These are phyloP conservation scores for Cichladusa arquata DNA, from an alignment of 2,113 vertebrate genomes.

Conservation along the genomic window DNA sequence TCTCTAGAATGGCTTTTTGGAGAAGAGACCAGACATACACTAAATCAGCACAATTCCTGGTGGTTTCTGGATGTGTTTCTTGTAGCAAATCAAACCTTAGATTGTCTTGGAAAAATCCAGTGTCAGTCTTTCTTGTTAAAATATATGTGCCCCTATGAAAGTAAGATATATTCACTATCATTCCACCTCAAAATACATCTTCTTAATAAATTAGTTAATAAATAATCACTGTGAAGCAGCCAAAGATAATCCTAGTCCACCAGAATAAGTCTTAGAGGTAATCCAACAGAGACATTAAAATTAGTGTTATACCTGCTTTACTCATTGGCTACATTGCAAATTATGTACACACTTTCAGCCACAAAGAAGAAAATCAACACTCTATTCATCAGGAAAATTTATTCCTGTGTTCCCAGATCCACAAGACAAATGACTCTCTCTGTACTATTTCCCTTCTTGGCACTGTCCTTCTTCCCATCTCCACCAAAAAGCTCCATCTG, in stretches of 20 bases:
- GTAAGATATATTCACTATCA: background rate
- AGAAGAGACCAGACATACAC: rapidly evolving
- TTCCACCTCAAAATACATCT: background rate
- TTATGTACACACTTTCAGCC: background rate
- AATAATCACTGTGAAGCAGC: background rate
- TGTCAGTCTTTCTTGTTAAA: background rate
- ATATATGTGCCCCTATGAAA: background rate
- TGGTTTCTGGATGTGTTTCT: slow-evolving; percentile 18
- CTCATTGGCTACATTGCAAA: background rate
- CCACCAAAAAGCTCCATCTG: background rate
- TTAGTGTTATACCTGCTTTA: background rate
- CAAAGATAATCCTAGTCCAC: background rate
- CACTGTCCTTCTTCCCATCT: background rate
- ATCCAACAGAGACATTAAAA: background rate
- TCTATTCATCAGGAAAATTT: background rate
- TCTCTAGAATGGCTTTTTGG: background rate
- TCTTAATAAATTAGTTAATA: background rate
- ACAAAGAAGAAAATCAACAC: slow-evolving; percentile 28
- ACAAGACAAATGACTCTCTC: background rate
- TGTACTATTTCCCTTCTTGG: background rate
- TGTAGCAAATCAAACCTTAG: background rate
- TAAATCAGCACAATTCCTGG: background rate
- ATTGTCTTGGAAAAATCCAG: background rate
- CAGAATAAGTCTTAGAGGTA: background rate
- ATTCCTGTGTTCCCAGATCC: background rate